phyloP scores from a whole-genome alignment of 1,140 invertebrate species.

The Halyomorpha halys region DNA sequence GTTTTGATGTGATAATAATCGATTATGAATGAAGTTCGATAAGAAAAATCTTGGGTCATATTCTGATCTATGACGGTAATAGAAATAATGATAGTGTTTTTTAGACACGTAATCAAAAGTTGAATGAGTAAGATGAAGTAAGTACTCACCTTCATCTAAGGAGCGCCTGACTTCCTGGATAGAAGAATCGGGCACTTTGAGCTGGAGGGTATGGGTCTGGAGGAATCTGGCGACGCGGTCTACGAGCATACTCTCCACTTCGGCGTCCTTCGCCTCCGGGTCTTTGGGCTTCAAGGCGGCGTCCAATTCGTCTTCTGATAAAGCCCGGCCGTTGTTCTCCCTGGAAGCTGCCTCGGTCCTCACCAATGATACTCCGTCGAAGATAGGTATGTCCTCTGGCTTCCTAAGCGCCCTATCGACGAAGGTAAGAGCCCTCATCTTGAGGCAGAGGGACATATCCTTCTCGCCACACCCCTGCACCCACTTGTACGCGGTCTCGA shows the following conservation, averaged over 20 bases:
- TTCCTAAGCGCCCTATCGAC: constrained; percentile 47
- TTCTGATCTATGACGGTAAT: no score
- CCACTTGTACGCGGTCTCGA: constrained; percentile 49
- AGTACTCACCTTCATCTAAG: constrained; percentile 43
- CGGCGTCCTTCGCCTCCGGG: constrained; percentile 57
- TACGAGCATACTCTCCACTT: constrained; percentile 60
- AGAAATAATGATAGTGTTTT: no score
- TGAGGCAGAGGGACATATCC: constrained; percentile 59
- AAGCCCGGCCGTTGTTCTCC: constrained; percentile 38
- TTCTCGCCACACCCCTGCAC: constrained; percentile 55
- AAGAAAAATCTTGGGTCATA: no score
- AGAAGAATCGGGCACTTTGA: constrained; percentile 57
- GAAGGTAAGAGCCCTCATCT: constrained; percentile 53
- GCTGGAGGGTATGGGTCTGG: constrained; percentile 63
- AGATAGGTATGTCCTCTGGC: constrained; percentile 42
- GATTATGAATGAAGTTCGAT: no score
- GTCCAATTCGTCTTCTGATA: constrained; percentile 43
- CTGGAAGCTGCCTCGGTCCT: constrained; percentile 40
- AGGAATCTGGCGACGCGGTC: constrained; percentile 63
- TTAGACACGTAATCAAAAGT: no score
- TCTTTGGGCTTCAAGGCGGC: constrained; percentile 48
- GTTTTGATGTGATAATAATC: no score
- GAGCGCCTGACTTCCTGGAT: constrained; percentile 56
- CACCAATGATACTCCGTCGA: constrained; percentile 58
- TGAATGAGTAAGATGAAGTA: no score